Percentiles rank a stretch among this genome's conserved stretches.
Evolutionary conservation across 2,113 vertebrate species (phyloP).

Genomic region (Cyprinus carpio): DNA sequence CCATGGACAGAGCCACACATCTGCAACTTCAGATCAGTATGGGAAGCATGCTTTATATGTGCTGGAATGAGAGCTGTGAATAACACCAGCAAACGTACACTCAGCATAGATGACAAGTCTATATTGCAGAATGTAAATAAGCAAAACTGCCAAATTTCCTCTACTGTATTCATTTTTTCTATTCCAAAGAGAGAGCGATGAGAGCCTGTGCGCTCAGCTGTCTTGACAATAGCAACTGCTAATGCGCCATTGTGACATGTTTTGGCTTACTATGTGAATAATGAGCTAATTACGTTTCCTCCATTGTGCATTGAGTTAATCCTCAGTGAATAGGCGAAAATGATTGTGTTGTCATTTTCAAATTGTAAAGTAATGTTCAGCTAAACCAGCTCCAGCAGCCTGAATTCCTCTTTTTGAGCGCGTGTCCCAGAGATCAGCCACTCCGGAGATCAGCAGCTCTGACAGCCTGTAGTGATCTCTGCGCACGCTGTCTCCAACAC

Average conservation of each 20-base stretch:
- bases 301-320: slow-evolving; percentile 53
- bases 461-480: slow-evolving; percentile 41
- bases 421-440: slow-evolving; percentile 37
- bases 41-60: neutral
- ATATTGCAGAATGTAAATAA: slow-evolving; percentile 27
- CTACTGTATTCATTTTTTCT: slow-evolving; percentile 31
- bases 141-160: slow-evolving; percentile 28
- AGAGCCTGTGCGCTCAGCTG: slow-evolving; percentile 37
- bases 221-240: slow-evolving; percentile 51
- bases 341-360: slow-evolving; percentile 52
- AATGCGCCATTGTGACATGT: slow-evolving; percentile 54
- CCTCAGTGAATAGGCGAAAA: slow-evolving; percentile 50
- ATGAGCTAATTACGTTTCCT: slow-evolving; percentile 59
- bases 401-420: slow-evolving; percentile 21
- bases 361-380: slow-evolving; percentile 43
- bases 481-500: slow-evolving; percentile 1
- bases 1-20: neutral
- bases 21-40: neutral
- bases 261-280: slow-evolving; percentile 59
- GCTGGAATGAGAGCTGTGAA: slow-evolving; percentile 10
- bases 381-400: slow-evolving; percentile 24
- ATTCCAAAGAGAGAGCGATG: neutral
- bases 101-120: slow-evolving; percentile 15
- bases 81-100: neutral
- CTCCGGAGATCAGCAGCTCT: slow-evolving; percentile 38